Evolutionary conservation across 2,888 invertebrate species (phyloP).

Genomic region (Rhorus exstirpatorius): DNA sequence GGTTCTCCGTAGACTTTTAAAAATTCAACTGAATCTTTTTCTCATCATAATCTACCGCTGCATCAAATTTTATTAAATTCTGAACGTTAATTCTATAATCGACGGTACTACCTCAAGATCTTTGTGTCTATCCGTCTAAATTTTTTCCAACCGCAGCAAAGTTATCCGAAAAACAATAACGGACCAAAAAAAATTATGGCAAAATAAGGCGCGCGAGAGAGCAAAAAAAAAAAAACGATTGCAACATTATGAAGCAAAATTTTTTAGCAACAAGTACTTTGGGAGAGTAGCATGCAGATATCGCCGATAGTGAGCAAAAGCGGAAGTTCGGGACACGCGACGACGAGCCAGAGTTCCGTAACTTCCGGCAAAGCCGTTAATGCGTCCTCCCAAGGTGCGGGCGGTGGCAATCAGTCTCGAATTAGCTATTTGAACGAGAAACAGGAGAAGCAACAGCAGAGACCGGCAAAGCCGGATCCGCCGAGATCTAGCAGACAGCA

Average conservation of each 20-base stretch:
- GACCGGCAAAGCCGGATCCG: conserved; percentile 78
- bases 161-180: too few relatives aligned
- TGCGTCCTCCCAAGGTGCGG: conserved; percentile 72
- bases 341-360: conserved; percentile 83
- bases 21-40: too few relatives aligned
- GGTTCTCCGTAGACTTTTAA: too few relatives aligned
- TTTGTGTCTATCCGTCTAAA: too few relatives aligned
- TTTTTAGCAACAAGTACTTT: conserved; percentile 82
- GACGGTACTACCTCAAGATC: too few relatives aligned
- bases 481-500: conserved; percentile 80
- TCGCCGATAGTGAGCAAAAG: conserved; percentile 83
- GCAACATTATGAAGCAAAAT: neutral
- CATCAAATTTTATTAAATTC: too few relatives aligned
- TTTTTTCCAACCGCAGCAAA: too few relatives aligned
- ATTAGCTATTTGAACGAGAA: conserved; percentile 83
- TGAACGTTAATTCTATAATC: too few relatives aligned
- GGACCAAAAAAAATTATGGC: too few relatives aligned
- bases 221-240: too few relatives aligned
- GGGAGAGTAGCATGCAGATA: conserved; percentile 80
- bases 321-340: conserved; percentile 82
- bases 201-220: neutral
- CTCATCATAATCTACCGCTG: too few relatives aligned
- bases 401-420: conserved; percentile 80
- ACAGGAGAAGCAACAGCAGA: conserved; percentile 77
- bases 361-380: conserved; percentile 80